phyloP scores from a whole-genome alignment of 2,113 vertebrate species.

The Apteryx mantelli region DNA sequence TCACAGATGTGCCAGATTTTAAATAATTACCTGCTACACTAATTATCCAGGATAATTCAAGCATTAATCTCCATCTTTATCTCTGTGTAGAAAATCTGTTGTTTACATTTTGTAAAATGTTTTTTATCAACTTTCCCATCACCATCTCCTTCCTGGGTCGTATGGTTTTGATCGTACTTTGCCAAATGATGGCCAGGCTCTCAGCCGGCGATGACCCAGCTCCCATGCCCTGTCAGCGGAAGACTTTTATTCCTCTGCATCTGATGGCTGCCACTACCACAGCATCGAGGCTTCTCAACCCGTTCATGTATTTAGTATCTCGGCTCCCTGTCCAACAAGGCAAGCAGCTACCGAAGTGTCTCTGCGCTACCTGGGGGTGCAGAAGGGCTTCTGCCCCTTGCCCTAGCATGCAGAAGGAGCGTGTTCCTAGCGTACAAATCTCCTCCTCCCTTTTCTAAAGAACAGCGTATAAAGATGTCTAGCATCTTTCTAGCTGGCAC shows the following conservation, averaged over 20 bases:
- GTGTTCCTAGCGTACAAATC: neutral
- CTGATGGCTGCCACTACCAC: neutral
- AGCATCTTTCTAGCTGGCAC: neutral
- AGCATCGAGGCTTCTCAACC: neutral
- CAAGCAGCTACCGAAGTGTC: neutral
- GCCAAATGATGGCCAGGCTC: neutral
- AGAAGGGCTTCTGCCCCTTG: neutral
- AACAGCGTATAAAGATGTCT: fast-evolving
- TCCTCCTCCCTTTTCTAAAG: neutral
- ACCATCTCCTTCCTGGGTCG: neutral
- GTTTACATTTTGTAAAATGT: slow-evolving; percentile 32
- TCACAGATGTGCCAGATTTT: slow-evolving; percentile 44
- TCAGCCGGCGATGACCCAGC: neutral
- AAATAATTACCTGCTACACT: slow-evolving; percentile 63
- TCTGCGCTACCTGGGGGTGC: fast-evolving
- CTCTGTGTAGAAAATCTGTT: slow-evolving; percentile 20
- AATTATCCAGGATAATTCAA: slow-evolving; percentile 47
- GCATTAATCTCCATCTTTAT: slow-evolving; percentile 48
- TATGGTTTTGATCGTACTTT: neutral
- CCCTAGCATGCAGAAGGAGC: neutral
- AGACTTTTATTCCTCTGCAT: neutral
- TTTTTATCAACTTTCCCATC: neutral
- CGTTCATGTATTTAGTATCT: neutral
- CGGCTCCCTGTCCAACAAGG: neutral
- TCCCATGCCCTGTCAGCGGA: neutral